Percentiles rank a stretch among this genome's conserved stretches.
Evolutionary conservation across 1,140 invertebrate species (phyloP).

Genomic region (Bombus superbus): DNA sequence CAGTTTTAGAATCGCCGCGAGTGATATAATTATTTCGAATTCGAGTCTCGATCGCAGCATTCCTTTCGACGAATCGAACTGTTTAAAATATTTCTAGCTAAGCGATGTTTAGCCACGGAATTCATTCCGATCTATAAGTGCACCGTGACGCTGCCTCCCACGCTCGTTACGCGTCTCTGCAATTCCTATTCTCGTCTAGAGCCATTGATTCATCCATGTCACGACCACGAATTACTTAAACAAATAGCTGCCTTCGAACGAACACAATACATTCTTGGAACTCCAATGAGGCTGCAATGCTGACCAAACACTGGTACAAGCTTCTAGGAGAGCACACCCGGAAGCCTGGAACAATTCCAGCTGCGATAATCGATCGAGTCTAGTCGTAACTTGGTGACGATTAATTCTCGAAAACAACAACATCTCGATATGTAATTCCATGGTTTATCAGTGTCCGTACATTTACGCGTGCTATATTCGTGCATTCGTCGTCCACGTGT

Average conservation of each 20-base stretch:
- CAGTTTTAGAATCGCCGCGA: neutral
- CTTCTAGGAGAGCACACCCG: neutral
- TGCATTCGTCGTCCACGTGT: no score
- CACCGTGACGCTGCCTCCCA: constrained; percentile 17
- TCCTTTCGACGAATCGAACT: neutral
- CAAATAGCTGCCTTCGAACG: constrained; percentile 3
- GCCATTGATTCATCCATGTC: constrained; percentile 36
- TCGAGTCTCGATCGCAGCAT: neutral
- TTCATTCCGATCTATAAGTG: constrained; percentile 1
- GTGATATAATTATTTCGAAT: neutral
- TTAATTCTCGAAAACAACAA: neutral
- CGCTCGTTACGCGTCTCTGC: constrained; percentile 25
- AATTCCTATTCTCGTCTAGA: constrained; percentile 26
- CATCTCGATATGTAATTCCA: no score
- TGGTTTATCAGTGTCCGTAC: no score
- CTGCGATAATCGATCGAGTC: neutral
- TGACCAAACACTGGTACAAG: neutral
- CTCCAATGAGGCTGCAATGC: constrained; percentile 13
- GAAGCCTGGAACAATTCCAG: neutral
- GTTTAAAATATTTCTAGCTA: neutral
- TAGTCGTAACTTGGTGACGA: neutral
- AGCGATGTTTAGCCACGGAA: neutral
- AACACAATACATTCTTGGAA: constrained; percentile 19
- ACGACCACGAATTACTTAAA: constrained; percentile 34
- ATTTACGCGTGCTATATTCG: no score